Conservation (phyloP, 1,140 invertebrate genomes). For the Aplysia californica region DNA sequence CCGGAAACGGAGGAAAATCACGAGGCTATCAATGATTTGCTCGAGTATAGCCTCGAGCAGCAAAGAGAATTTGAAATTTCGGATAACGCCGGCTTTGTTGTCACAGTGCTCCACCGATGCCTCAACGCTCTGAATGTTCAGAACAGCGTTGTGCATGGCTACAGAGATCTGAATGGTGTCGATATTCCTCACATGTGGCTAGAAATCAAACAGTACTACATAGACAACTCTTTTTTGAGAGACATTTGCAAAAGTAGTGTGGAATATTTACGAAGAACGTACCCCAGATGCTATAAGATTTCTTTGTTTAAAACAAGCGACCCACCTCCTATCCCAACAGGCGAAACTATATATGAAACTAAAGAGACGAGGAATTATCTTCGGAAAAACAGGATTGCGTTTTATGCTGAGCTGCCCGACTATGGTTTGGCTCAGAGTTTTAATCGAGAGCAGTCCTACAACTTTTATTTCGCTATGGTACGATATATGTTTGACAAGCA, state of each 20-base stretch:
- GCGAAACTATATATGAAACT: background rate
- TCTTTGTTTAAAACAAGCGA: background rate
- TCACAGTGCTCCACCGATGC: background rate
- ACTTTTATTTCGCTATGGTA: constrained; percentile 24
- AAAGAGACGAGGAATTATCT: background rate
- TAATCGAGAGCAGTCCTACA: constrained; percentile 14
- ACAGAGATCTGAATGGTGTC: background rate
- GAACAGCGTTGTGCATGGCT: background rate
- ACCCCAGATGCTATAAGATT: constrained; percentile 9
- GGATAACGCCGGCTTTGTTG: constrained; percentile 2
- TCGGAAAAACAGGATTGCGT: background rate
- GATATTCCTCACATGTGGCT: constrained; percentile 17
- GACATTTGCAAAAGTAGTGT: background rate
- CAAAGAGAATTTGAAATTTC: constrained; percentile 13
- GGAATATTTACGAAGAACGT: background rate
- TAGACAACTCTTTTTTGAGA: constrained; percentile 15
- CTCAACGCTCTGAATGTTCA: background rate
- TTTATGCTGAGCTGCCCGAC: background rate
- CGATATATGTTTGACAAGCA: constrained; percentile 11
- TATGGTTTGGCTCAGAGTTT: background rate
- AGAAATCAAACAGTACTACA: background rate
- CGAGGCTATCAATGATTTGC: background rate
- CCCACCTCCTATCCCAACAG: background rate
- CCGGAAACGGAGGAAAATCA: background rate
- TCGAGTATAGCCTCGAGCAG: constrained; percentile 2